Base-by-base conservation (phyloP, 2,888 invertebrate genomes). In the Malacosoma neustria region DNA sequence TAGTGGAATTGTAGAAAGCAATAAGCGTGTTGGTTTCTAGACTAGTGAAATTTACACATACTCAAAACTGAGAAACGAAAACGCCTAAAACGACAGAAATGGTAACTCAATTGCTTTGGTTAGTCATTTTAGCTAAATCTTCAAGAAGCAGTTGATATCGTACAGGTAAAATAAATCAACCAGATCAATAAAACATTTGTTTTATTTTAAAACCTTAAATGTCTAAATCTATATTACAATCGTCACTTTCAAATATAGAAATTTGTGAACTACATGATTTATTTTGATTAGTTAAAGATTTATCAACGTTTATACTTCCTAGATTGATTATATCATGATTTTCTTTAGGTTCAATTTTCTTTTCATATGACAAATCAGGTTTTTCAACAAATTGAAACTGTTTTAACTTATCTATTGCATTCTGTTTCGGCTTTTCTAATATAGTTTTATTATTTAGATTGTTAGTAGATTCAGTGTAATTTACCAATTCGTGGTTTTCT, bases 201-300 rank as follows among this genome's bases (percentile, higher is more conserved):
- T n/a, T n/a, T n/a, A n/a, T n/a, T n/a, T n/a, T n/a, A n/a, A n/a
- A n/a, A n/a, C n/a, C n/a, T n/a, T n/a, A n/a, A n/a, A n/a, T n/a
- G 59, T 87, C 81, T 54, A 87, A 68, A 65, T 81, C 82, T 49
- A 87, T 72, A 70, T 86, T 85, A 74, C 84, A 84, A 58, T 87
- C 82, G 31, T 77, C 72, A 56, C 63, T 79, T 52, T 87, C 86
- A 69, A 87, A 87, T 45, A 87, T 81, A 30, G 86, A 86, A 56
- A 75, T 63, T 61, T 86, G 85, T 29, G 86, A 82, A 54, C 57
- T 53, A 14, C 53, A 48, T 15, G 54, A 47, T 9, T 45, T 41
- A 35, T 51, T 59, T 36, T 45, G 38, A 38, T 48, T 29, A 4
- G 2, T 54, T 34, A 39, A 46, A 41, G 46, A 48, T 57, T 13